Evolutionary conservation across 2,113 vertebrate species (phyloP).

Genomic region (Tamias sibiricus): DNA sequence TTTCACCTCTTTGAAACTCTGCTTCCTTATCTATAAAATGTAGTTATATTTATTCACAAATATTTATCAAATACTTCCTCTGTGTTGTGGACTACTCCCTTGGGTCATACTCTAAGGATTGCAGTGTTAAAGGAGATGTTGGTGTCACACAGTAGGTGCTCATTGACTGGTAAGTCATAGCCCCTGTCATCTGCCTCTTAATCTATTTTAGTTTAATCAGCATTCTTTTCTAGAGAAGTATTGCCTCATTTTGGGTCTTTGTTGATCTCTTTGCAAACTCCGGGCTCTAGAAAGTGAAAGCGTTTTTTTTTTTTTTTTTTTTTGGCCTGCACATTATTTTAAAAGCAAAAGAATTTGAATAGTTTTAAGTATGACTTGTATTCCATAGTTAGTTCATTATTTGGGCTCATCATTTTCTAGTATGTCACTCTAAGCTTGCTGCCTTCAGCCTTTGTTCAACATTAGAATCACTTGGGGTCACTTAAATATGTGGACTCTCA

Average conservation of each 20-base stretch:
- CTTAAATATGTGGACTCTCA: background rate
- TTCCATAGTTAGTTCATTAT: background rate
- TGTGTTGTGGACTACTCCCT: background rate
- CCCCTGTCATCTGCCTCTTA: background rate
- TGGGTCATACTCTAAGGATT: background rate
- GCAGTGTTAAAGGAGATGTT: background rate
- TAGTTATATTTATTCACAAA: background rate
- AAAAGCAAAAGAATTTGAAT: background rate
- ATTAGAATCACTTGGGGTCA: background rate
- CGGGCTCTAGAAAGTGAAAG: background rate
- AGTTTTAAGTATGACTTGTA: background rate
- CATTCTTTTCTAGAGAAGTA: background rate
- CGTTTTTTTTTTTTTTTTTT: no score
- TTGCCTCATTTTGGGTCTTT: background rate
- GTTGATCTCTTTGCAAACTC: background rate
- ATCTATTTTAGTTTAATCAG: background rate
- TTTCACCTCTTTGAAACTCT: background rate
- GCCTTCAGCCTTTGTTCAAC: background rate
- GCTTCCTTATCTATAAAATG: background rate
- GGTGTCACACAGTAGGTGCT: background rate
- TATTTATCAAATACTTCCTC: background rate
- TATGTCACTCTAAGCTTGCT: background rate
- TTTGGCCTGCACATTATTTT: background rate
- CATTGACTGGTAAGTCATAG: background rate
- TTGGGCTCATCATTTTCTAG: background rate